Conservation (phyloP, 2,888 invertebrate species). For the Anticlea derivata region DNA sequence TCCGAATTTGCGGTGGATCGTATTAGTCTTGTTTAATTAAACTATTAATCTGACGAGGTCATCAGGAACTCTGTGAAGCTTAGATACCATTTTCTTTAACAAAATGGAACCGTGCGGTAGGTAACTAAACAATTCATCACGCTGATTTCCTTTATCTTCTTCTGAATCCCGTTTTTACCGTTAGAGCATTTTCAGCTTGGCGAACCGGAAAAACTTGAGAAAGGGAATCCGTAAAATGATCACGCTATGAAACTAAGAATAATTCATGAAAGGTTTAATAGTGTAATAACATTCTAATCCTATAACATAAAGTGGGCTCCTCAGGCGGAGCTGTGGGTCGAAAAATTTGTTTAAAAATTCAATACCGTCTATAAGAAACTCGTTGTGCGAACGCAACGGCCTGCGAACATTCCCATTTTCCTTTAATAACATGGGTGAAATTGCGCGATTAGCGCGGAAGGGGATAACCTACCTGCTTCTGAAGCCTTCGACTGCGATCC, state of each 20-base stretch:
- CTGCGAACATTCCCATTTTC: conserved; percentile 78
- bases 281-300: conserved; percentile 71
- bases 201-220: conserved; percentile 11
- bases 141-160: conserved; percentile 15
- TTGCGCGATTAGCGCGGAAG: conserved; percentile 77
- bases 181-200: conserved; percentile 5
- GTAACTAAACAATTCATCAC: conserved; percentile 20
- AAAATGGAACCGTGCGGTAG: conserved; percentile 20
- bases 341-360: conserved; percentile 82
- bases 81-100: conserved; percentile 24
- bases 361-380: conserved; percentile 79
- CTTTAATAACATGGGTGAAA: conserved; percentile 79
- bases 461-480: conserved; percentile 51
- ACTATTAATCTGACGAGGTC: conserved; percentile 38
- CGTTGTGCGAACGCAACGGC: conserved; percentile 76
- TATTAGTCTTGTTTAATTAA: conserved; percentile 40
- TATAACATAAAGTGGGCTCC: conserved; percentile 69
- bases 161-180: conserved; percentile 9
- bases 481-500: conserved; percentile 59
- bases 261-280: conserved; percentile 66
- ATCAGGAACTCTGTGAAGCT: conserved; percentile 26
- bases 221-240: conserved; percentile 27
- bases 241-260: conserved; percentile 44
- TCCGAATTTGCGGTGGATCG: conserved; percentile 37
- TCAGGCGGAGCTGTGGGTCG: conserved; percentile 59